Base-by-base conservation (phyloP, 2,888 invertebrate species). In the Platerodrilus igneus region DNA sequence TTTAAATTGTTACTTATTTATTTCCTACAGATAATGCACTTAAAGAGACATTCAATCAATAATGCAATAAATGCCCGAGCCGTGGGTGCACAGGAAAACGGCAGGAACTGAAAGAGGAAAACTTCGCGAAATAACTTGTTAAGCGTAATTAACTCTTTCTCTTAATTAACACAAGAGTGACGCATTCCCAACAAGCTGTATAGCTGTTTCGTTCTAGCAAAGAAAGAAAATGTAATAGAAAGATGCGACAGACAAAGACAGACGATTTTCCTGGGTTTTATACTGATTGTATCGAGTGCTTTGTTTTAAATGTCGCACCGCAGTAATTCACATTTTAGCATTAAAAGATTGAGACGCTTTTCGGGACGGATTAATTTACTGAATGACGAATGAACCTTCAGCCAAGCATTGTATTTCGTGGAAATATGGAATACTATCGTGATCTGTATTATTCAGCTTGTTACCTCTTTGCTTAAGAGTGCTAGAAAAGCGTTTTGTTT, bases 111-210 rank as follows among this genome's bases (percentile, higher is more conserved):
- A 57, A 56, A 57, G 56, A 50, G 57, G 56, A 56, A 60, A 63
- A 60, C 59, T 61, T 57, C 52, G 53, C 58, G 55, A 58, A 62
- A 63, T 63, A 63, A 63, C 63, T 64, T 64, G 64, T 63, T 64
- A 63, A 60, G 63, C 64, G 62, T 64, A 64, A 64, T 64, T 64
- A 64, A 63, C 61, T 62, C 64, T 61, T 63, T 64, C 64, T 62
- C 63, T 64, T 64, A 64, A 64, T 64, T 64, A 64, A 64, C 63
- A 63, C 60, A 64, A 63, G 60, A 62, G 59, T 60, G 63, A 61
- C 61, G 63, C 62, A 60, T 63, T 60, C 59, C 55, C 60, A 63
- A 62, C 61, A 58, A 60, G 58, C 57, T 54, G 45, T 53, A 51
- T 50, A 51, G 50, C 47, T 45, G 36, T 49, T 42, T 39, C 45